These are phyloP conservation scores for Emydoidea blandingii DNA, from an alignment of 2,797 vertebrate genomes.

Conservation along the genomic window DNA sequence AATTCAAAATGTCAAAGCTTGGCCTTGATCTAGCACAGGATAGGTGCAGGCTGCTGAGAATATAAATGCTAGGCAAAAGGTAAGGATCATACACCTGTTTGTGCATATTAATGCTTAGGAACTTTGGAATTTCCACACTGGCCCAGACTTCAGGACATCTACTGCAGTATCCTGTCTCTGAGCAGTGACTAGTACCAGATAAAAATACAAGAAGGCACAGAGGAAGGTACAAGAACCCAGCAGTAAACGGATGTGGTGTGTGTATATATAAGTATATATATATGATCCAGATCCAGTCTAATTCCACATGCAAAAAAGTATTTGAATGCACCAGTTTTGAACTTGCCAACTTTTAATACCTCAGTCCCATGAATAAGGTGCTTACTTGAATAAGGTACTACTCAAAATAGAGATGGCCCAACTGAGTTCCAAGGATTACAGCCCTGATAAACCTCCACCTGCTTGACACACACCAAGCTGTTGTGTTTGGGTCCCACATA, in stretches of 20 bases:
- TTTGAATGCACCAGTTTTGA: not conserved
- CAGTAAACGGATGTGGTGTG: too few species aligned
- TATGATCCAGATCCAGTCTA: too few species aligned
- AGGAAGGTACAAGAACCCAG: too few species aligned
- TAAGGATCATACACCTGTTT: rapidly evolving
- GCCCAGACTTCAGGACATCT: not conserved
- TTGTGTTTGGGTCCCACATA: too few species aligned
- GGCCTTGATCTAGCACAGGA: not conserved
- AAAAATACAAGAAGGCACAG: not conserved
- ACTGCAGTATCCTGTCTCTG: not conserved
- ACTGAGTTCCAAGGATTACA: not conserved
- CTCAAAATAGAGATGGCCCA: not conserved
- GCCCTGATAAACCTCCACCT: too few species aligned
- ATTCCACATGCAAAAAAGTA: not conserved
- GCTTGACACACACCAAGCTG: too few species aligned
- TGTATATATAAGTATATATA: too few species aligned
- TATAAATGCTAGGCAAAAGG: not conserved
- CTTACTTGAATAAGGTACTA: not conserved
- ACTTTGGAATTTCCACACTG: not conserved
- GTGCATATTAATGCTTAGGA: not conserved
- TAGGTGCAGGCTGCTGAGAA: not conserved
- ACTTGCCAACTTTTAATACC: not conserved
- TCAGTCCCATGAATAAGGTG: not conserved
- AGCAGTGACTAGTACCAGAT: not conserved
- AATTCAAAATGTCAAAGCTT: not conserved